Conservation (phyloP, 1,140 invertebrate genomes). For the Parapsyche elsis region DNA sequence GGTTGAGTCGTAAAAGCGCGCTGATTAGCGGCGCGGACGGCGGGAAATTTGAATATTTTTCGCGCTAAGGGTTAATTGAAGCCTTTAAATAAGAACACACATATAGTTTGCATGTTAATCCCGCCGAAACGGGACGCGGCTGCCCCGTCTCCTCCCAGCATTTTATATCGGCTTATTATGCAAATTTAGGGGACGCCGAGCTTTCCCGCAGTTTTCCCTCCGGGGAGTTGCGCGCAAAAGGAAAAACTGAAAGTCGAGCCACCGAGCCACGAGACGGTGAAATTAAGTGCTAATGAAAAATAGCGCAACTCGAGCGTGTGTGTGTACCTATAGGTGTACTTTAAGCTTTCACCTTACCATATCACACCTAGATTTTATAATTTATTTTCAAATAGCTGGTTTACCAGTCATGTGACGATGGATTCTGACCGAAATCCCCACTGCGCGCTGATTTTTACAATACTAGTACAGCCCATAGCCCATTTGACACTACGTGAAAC, state of each 20-base stretch:
- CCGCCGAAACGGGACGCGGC: neutral
- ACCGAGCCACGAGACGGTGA: constrained; percentile 7
- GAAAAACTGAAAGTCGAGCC: neutral
- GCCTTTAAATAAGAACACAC: constrained; percentile 4
- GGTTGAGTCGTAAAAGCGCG: neutral
- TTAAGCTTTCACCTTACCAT: too few relatives aligned
- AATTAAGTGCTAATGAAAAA: constrained; percentile 42
- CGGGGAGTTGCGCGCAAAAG: neutral
- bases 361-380: too few relatives aligned
- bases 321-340: too few relatives aligned
- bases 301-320: neutral
- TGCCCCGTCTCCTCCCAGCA: neutral
- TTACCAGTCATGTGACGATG: too few relatives aligned
- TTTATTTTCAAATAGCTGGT: too few relatives aligned
- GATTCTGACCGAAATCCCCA: too few relatives aligned
- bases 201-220: neutral
- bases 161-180: constrained; percentile 37
- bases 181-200: constrained; percentile 18
- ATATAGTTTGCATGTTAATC: constrained; percentile 35
- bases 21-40: neutral
- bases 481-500: too few relatives aligned
- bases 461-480: too few relatives aligned
- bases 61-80: constrained; percentile 11
- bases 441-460: too few relatives aligned
- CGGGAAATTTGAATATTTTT: constrained; percentile 14